A percentile compares a stretch with the other conserved stretches of the same genome.
These are phyloP conservation scores for Hydrotaea diabolus DNA, from an alignment of 2,888 invertebrate genomes.

Conservation along the genomic window DNA sequence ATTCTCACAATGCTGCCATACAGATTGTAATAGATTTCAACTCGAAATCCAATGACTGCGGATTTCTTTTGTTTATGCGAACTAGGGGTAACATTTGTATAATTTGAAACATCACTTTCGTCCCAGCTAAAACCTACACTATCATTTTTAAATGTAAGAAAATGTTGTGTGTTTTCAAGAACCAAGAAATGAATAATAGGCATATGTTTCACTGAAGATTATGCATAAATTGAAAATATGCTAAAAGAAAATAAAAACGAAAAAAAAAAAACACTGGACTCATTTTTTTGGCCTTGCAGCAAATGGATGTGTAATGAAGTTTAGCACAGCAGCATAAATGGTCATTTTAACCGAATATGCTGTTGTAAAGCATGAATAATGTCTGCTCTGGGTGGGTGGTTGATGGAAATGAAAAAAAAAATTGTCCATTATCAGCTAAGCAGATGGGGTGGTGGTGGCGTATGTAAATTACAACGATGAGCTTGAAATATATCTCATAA, in stretches of 20 bases:
- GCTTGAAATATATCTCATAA: slow-evolving; percentile 10
- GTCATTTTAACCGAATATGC: slow-evolving; percentile 3
- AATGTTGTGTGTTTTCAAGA: not conserved
- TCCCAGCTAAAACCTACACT: no score
- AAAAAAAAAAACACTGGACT: not conserved
- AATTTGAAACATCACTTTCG: no score
- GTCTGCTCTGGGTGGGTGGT: not conserved
- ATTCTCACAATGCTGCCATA: no score
- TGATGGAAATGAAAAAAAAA: slow-evolving; percentile 11
- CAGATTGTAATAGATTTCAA: no score
- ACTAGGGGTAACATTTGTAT: no score
- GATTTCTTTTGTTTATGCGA: no score
- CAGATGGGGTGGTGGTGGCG: not conserved
- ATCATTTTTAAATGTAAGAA: no score
- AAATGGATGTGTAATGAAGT: not conserved
- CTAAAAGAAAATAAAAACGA: not conserved
- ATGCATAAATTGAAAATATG: not conserved
- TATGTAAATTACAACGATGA: slow-evolving; percentile 25
- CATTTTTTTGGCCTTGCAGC: slow-evolving; percentile 21
- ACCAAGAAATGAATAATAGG: not conserved
- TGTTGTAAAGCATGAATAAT: not conserved
- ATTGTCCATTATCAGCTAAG: not conserved
- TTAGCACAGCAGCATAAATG: not conserved
- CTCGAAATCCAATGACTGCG: no score
- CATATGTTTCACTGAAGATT: slow-evolving; percentile 34